A percentile compares a stretch with the other conserved stretches of the same genome.
phyloP scores from a whole-genome alignment of 35 echinoderm and acorn worm genomes.

The Ophiothrix spiculata region DNA sequence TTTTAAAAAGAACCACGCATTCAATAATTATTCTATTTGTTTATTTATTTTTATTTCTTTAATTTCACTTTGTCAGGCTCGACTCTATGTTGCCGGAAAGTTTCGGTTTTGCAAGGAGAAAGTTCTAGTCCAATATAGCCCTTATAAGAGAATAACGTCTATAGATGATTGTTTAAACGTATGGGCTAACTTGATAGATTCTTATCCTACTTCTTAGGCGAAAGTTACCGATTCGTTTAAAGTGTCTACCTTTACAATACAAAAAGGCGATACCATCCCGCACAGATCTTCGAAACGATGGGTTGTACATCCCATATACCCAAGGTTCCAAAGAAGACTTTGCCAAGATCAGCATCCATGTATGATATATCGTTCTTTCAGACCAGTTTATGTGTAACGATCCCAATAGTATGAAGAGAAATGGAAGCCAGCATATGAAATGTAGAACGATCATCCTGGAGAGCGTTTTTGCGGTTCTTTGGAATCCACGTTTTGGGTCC shows the following conservation, averaged over 20 bases:
- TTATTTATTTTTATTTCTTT: too few species aligned
- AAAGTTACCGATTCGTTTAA: background rate
- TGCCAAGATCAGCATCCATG: constrained; percentile 22
- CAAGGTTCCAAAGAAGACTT: constrained; percentile 39
- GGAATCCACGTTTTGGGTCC: constrained; percentile 29
- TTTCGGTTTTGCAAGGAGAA: too few species aligned
- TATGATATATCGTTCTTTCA: background rate
- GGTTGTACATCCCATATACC: constrained; percentile 27
- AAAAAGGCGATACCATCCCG: background rate
- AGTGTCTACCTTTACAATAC: background rate
- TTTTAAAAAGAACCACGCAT: too few species aligned
- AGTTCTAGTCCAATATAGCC: too few species aligned
- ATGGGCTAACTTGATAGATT: constrained; percentile 43
- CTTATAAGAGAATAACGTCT: too few species aligned
- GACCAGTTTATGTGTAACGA: background rate
- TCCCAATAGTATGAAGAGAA: background rate
- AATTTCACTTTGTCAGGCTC: too few species aligned
- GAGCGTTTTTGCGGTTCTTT: constrained; percentile 28
- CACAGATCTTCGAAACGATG: constrained; percentile 10
- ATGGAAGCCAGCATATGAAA: constrained; percentile 35
- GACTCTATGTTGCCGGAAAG: too few species aligned
- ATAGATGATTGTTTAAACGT: too few species aligned
- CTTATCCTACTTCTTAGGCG: constrained; percentile 1
- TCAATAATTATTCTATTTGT: too few species aligned
- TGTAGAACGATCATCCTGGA: constrained; percentile 39